These are phyloP conservation scores for Empidonax traillii DNA, from an alignment of 2,113 vertebrate genomes.

Conservation along the genomic window DNA sequence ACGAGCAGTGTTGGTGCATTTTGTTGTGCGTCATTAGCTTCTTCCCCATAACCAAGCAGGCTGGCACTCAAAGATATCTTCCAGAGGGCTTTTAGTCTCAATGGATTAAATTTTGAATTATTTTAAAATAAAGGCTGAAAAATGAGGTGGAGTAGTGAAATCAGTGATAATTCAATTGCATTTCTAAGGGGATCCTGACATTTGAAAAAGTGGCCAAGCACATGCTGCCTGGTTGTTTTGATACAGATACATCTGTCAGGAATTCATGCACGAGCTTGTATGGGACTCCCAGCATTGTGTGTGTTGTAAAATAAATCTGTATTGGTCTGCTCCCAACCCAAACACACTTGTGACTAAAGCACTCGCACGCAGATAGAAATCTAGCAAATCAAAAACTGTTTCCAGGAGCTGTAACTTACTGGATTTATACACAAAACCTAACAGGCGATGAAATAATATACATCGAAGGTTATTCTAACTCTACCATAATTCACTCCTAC, in stretches of 20 bases:
- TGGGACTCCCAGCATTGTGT: background rate
- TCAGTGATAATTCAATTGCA: background rate
- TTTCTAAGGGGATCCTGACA: background rate
- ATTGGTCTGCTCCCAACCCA: slow-evolving; percentile 11
- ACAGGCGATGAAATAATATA: background rate
- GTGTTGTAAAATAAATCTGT: slow-evolving; percentile 1
- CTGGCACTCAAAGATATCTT: background rate
- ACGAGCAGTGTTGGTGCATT: background rate
- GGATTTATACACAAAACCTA: slow-evolving; percentile 3
- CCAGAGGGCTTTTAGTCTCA: background rate
- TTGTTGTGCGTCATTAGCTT: background rate
- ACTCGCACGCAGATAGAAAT: background rate
- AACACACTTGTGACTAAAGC: slow-evolving; percentile 9
- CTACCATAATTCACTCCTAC: background rate
- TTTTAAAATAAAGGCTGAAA: background rate
- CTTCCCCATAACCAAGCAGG: background rate
- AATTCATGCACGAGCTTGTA: background rate
- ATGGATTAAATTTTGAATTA: background rate
- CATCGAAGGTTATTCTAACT: background rate
- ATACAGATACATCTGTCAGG: slow-evolving; percentile 30
- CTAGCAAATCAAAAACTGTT: background rate
- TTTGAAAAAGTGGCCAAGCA: slow-evolving; percentile 16
- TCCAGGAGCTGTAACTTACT: background rate
- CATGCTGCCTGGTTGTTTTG: slow-evolving; percentile 28
- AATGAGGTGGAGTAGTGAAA: background rate